A percentile compares a stretch with the other conserved stretches of the same genome.
phyloP scores from a whole-genome alignment of 2,888 invertebrate genomes.

The Agrochola circellaris region DNA sequence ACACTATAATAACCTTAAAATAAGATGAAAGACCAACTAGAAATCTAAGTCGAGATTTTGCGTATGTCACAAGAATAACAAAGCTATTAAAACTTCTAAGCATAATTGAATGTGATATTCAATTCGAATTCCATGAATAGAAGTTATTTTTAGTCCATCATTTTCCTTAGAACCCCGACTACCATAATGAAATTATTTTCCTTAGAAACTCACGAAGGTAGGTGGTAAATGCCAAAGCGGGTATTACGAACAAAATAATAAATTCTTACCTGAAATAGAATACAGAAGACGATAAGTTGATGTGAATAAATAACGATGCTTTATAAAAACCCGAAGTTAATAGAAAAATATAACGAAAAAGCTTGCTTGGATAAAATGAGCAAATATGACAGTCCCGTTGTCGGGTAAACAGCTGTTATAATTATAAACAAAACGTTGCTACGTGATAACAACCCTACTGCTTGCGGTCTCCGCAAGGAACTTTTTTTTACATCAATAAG shows the following conservation, averaged over 20 bases:
- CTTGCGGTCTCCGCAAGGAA: constrained; percentile 36
- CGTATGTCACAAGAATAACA: neutral
- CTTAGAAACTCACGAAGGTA: constrained; percentile 30
- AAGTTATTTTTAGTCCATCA: constrained; percentile 22
- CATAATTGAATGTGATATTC: neutral
- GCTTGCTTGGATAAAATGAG: constrained; percentile 45
- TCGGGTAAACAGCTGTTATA: constrained; percentile 67
- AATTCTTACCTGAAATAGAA: constrained; percentile 66
- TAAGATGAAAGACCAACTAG: neutral
- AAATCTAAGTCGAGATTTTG: neutral
- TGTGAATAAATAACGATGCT: constrained; percentile 58
- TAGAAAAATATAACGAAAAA: constrained; percentile 44
- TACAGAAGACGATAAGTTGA: constrained; percentile 46
- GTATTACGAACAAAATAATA: constrained; percentile 44
- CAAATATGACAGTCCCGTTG: constrained; percentile 65
- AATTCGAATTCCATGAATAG: constrained; percentile 16
- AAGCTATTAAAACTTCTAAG: neutral
- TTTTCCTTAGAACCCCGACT: constrained; percentile 17
- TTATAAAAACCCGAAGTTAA: constrained; percentile 58
- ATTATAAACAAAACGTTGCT: constrained; percentile 71
- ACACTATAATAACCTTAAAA: neutral
- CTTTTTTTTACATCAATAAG: constrained; percentile 56
- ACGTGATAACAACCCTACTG: constrained; percentile 63
- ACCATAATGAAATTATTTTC: constrained; percentile 39
- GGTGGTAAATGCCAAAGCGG: constrained; percentile 24